phyloP scores from a whole-genome alignment of 1,140 invertebrate genomes.

The Caenorhabditis remanei region DNA sequence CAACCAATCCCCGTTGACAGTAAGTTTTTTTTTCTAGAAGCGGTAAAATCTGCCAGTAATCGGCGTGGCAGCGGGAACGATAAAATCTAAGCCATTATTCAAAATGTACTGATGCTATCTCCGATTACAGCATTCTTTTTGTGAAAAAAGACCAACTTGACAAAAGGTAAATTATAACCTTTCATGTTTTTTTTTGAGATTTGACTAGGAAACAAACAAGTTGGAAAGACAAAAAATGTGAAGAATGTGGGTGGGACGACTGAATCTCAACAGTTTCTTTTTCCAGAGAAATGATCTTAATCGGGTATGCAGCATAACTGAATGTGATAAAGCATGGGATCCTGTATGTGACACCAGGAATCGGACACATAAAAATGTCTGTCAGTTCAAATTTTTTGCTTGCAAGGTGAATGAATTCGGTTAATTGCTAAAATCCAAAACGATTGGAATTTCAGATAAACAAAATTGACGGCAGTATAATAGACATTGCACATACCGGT shows the following conservation, averaged over 20 bases:
- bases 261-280: not conserved
- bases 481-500: conserved; percentile 60
- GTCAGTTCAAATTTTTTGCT: conserved; percentile 63
- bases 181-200: not conserved
- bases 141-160: conserved; percentile 17
- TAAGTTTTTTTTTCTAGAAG: conserved; percentile 48
- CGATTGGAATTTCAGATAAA: not conserved
- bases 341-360: conserved; percentile 61
- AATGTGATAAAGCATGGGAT: conserved; percentile 61
- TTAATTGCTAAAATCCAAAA: not conserved
- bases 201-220: not conserved
- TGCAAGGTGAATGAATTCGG: conserved; percentile 46
- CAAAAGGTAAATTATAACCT: conserved; percentile 20
- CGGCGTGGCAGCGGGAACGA: not conserved
- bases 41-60: conserved; percentile 30
- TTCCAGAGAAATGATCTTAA: conserved; percentile 30
- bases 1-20: conserved; percentile 11
- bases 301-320: conserved; percentile 38
- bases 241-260: not conserved
- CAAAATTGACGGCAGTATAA: conserved; percentile 33
- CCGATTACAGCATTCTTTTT: conserved; percentile 38
- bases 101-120: conserved; percentile 55
- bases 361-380: conserved; percentile 62
- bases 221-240: not conserved
- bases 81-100: conserved; percentile 41